Percentiles rank a stretch among this genome's conserved stretches.
Evolutionary conservation across 2,113 vertebrate genomes (phyloP).

Genomic region (Platycercus adscitus): DNA sequence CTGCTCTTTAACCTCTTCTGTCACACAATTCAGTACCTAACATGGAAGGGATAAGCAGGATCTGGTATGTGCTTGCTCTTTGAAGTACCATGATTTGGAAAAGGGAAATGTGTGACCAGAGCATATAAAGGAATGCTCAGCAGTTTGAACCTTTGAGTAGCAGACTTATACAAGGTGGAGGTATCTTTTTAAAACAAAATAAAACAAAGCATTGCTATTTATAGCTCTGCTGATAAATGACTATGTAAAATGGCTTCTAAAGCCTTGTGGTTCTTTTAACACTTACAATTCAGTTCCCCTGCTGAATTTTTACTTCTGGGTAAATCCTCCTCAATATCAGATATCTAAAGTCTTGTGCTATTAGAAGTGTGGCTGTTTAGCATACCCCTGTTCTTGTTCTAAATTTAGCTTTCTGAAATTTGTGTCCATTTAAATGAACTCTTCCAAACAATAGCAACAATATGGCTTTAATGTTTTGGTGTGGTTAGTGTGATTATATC

Average conservation of each 20-base stretch:
- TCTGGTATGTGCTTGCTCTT: fast-evolving
- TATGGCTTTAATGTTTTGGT: background rate
- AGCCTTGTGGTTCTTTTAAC: background rate
- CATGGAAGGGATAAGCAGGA: background rate
- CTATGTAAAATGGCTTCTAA: background rate
- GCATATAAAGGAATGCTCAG: background rate
- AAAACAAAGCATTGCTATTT: background rate
- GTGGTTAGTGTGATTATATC: background rate
- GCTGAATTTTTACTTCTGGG: background rate
- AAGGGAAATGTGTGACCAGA: background rate
- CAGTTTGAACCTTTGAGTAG: background rate
- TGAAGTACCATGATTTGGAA: background rate
- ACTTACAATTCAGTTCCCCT: background rate
- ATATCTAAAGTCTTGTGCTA: background rate
- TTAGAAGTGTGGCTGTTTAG: background rate
- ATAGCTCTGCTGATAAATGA: background rate
- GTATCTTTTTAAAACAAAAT: background rate
- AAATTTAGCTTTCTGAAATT: conserved; percentile 45
- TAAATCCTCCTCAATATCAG: background rate
- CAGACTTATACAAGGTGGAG: background rate
- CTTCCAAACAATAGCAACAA: background rate
- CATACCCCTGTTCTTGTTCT: background rate
- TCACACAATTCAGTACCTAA: background rate
- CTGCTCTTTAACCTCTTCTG: background rate
- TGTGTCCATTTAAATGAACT: background rate